Evolutionary conservation across 1,140 invertebrate genomes (phyloP), one percentile per base, ranked within the genome.

Genomic region (Cyclina sinensis): DNA sequence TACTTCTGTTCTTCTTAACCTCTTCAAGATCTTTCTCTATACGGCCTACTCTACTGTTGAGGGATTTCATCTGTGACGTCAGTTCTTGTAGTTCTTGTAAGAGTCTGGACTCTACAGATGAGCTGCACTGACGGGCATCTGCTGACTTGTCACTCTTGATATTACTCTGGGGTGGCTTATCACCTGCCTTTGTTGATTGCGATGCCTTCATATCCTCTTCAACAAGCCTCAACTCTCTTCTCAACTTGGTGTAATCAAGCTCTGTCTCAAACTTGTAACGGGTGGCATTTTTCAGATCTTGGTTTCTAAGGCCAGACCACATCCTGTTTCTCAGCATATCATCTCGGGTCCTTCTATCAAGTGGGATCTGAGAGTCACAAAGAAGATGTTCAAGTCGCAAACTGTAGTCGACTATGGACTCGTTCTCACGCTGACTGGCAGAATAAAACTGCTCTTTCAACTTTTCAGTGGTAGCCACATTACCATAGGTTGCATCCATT

Each of bases 211-310:
- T 35, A 9, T 74, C 70, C 32, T 74, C 30, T 74, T 74, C 70
- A 74, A 74, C 32, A 21, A 24, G 27, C 35, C 70, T 12, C 70
- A 74, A 39, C 70, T 74, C 70, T 32, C 37, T 12, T n/a, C 70
- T 48, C 7, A 24, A 65, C n/a, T n/a, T 65, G 7, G 21, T n/a
- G n/a, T 24, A 65, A 65, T 32, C 30, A n/a, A 24, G 59, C n/a
- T 24, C 46, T 48, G 46, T 18, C 46, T 48, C 46, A 48, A 48
- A 48, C 46, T 48, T 48, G 46, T 48, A 48, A 7, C 46, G 7
- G 7, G 59, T 65, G n/a, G 59, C 59, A n/a, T 65, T 65, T n/a
- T 65, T 65, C 59, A 65, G n/a, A 32, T 65, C 59, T n/a, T n/a
- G n/a, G 30, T 65, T 32, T n/a, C 59, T 65, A 9, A 65, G 59